These are phyloP conservation scores for Scomber japonicus DNA, from an alignment of 2,113 vertebrate species.

Conservation along the genomic window DNA sequence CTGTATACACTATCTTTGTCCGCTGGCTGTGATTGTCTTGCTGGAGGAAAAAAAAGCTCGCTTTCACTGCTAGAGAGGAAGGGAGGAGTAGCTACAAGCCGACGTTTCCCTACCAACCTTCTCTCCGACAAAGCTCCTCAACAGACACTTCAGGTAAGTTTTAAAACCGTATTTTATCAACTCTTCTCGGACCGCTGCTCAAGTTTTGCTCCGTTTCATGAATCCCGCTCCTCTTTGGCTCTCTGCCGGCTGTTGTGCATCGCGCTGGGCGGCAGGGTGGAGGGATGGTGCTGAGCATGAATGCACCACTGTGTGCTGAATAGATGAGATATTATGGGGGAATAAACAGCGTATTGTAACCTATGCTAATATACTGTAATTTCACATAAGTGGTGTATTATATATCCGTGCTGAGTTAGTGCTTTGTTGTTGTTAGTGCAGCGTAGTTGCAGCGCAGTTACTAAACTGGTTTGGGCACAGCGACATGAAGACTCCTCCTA, in stretches of 20 bases:
- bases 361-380: neutral
- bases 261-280: neutral
- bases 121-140: neutral
- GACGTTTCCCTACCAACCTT: neutral
- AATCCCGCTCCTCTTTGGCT: neutral
- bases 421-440: neutral
- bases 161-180: neutral
- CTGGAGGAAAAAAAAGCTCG: too few species aligned
- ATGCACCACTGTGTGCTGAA: conserved; percentile 24
- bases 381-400: neutral
- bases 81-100: conserved; percentile 28
- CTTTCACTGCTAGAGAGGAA: neutral
- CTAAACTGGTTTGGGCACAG: neutral
- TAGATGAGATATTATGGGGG: neutral
- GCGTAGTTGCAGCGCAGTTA: neutral
- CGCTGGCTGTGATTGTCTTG: neutral
- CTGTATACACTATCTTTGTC: neutral
- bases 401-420: neutral
- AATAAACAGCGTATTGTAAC: too few species aligned
- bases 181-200: too few species aligned
- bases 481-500: neutral
- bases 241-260: neutral
- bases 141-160: conserved; percentile 28
- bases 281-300: conserved; percentile 34
- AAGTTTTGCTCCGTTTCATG: neutral